These are phyloP conservation scores for Zootermopsis nevadensis DNA, from an alignment of 2,888 invertebrate genomes.

Conservation along the genomic window DNA sequence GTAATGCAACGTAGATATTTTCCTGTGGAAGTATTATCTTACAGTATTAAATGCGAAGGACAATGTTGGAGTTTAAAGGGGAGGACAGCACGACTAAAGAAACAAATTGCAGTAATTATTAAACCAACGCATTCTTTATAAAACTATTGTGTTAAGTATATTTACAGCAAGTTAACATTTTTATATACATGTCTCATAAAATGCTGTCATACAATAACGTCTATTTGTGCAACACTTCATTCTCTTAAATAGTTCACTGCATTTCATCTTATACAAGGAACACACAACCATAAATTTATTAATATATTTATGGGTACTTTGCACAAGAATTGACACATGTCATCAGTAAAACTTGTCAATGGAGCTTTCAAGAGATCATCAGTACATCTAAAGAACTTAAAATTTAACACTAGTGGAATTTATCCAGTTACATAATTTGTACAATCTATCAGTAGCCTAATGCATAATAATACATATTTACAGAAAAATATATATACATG, in stretches of 20 bases:
- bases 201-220: slow-evolving; percentile 32
- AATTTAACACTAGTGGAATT: slow-evolving; percentile 19
- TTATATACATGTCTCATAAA: slow-evolving; percentile 24
- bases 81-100: background rate
- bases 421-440: background rate
- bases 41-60: background rate
- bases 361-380: slow-evolving; percentile 11
- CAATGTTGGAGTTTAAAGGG: background rate
- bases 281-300: slow-evolving; percentile 7
- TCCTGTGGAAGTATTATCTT: background rate
- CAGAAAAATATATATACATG: slow-evolving; percentile 35
- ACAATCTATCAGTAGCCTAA: background rate
- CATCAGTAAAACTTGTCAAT: slow-evolving; percentile 30
- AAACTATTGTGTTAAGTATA: slow-evolving; percentile 25
- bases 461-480: slow-evolving; percentile 32
- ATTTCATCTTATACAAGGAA: background rate
- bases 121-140: slow-evolving; percentile 26
- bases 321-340: background rate
- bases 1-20: background rate
- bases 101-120: slow-evolving; percentile 17
- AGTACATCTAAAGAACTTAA: slow-evolving; percentile 1
- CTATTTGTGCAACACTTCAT: slow-evolving; percentile 18
- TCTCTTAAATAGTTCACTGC: background rate
- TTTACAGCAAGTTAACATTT: slow-evolving; percentile 12
- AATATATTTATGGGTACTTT: background rate